These are phyloP conservation scores for Dendrocincla tyrannina DNA, from an alignment of 2,797 vertebrate species.

Conservation along the genomic window DNA sequence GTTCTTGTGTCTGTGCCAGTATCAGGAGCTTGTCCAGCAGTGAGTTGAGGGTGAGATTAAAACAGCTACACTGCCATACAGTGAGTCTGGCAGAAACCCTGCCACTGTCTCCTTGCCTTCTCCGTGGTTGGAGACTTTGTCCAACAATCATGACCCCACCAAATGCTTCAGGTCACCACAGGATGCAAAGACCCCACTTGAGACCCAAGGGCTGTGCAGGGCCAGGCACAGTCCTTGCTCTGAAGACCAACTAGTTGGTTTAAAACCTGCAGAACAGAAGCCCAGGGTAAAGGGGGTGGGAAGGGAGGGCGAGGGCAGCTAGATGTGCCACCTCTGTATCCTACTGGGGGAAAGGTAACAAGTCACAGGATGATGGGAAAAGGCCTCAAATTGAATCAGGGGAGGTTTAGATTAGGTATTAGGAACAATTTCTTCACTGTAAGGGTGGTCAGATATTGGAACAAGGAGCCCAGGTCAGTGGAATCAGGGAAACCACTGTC, in stretches of 20 bases:
- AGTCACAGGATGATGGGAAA: background rate
- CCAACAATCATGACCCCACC: accelerated
- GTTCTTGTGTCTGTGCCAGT: background rate
- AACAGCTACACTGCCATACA: background rate
- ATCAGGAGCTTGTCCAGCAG: background rate
- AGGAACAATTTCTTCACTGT: background rate
- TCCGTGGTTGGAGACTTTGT: background rate
- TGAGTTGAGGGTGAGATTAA: background rate
- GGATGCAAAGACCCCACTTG: accelerated
- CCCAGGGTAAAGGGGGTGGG: accelerated
- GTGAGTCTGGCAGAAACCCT: background rate
- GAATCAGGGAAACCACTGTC: background rate
- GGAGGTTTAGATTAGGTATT: background rate
- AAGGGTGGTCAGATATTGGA: background rate
- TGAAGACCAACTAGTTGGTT: background rate
- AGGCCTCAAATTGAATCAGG: background rate
- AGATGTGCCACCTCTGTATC: background rate
- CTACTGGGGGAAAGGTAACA: background rate
- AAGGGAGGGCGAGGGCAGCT: accelerated
- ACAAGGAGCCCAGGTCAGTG: background rate
- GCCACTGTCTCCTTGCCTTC: background rate
- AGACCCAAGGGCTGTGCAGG: background rate
- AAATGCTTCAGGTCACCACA: accelerated
- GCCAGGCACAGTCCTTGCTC: background rate
- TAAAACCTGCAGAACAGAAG: background rate